Evolutionary conservation across 1,140 invertebrate species (phyloP).

Genomic region (Uloborus diversus): DNA sequence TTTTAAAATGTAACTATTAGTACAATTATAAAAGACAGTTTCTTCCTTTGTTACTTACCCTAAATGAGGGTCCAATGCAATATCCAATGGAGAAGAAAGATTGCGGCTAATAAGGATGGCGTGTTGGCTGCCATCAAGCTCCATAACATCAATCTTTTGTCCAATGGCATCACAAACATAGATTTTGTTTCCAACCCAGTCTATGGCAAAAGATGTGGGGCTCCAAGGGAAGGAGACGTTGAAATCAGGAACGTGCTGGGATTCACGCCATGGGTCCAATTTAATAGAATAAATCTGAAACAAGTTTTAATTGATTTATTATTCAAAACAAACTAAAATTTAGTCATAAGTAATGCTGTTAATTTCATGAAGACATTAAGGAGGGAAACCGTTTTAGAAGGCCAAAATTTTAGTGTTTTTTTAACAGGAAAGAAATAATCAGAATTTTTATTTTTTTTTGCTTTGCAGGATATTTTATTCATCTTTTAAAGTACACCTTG

Average conservation of each 20-base stretch:
- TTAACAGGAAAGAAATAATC: background rate
- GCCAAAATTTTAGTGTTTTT: too few relatives aligned
- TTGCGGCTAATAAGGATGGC: conserved; percentile 92
- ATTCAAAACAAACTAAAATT: too few relatives aligned
- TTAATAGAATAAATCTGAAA: conserved; percentile 60
- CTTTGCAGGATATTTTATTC: too few relatives aligned
- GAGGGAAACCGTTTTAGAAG: too few relatives aligned
- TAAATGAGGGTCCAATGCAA: conserved; percentile 88
- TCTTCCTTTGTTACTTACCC: too few relatives aligned
- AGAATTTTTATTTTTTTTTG: too few relatives aligned
- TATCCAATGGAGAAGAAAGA: conserved; percentile 87
- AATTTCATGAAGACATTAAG: too few relatives aligned
- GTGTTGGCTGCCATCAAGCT: conserved; percentile 82
- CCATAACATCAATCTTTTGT: conserved; percentile 92
- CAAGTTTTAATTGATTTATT: too few relatives aligned
- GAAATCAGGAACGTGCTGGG: conserved; percentile 70
- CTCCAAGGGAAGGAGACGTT: conserved; percentile 83
- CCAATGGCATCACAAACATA: conserved; percentile 94
- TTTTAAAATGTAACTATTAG: too few relatives aligned
- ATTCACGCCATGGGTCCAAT: conserved; percentile 61
- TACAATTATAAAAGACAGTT: too few relatives aligned
- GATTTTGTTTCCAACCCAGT: conserved; percentile 95
- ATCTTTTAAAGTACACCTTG: too few relatives aligned
- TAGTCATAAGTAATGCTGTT: too few relatives aligned
- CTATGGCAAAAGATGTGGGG: conserved; percentile 90